These are phyloP conservation scores for Troides aeacus DNA, from an alignment of 2,888 invertebrate species.

Conservation along the genomic window DNA sequence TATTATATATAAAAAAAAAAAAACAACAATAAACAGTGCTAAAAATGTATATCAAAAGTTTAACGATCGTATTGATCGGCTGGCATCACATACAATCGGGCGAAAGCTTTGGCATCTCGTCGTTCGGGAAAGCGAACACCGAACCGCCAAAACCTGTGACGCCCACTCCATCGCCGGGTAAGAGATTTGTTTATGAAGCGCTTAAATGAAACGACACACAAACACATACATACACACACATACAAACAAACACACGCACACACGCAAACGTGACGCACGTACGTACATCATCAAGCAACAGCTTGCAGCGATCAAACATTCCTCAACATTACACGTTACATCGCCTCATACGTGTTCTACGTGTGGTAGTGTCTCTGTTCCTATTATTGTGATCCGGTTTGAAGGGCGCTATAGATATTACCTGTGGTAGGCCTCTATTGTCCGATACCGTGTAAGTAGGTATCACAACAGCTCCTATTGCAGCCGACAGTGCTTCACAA, in stretches of 20 bases:
- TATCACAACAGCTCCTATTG: too few relatives aligned
- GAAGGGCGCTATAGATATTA: too few relatives aligned
- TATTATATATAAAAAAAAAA: neutral
- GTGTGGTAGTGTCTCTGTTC: too few relatives aligned
- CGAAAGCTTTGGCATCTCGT: constrained; percentile 64
- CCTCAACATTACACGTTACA: too few relatives aligned
- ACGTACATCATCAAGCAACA: neutral
- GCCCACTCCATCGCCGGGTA: constrained; percentile 66
- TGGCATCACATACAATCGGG: constrained; percentile 47
- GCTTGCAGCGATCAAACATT: neutral
- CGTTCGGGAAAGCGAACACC: constrained; percentile 70
- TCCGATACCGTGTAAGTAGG: too few relatives aligned
- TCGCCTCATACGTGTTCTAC: too few relatives aligned
- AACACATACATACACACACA: too few relatives aligned
- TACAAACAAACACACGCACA: constrained; percentile 14
- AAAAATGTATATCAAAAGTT: constrained; percentile 25
- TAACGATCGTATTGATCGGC: constrained; percentile 47
- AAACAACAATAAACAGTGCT: neutral
- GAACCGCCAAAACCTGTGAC: constrained; percentile 65
- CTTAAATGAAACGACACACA: neutral
- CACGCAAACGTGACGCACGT: constrained; percentile 30
- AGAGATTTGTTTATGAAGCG: constrained; percentile 48
- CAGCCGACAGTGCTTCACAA: neutral
- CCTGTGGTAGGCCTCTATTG: too few relatives aligned
- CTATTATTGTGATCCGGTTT: too few relatives aligned